These are phyloP conservation scores for Synanthedon vespiformis DNA, from an alignment of 2,888 invertebrate species.

Conservation along the genomic window DNA sequence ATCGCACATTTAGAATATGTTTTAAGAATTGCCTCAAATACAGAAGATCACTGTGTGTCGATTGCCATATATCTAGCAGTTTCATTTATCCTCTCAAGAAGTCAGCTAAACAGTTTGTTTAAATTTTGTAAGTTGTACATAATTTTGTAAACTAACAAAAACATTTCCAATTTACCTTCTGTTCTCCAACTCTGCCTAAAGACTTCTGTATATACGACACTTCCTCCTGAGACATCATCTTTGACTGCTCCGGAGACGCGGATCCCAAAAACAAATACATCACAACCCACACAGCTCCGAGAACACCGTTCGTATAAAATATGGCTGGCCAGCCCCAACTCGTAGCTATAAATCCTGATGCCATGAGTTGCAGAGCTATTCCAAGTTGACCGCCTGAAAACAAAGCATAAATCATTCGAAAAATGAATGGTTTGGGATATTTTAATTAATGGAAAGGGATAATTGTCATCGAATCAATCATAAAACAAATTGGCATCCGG, in stretches of 20 bases:
- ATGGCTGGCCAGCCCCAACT: constrained; percentile 81
- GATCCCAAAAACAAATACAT: constrained; percentile 74
- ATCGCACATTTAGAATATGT: too few species aligned
- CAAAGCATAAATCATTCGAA: too few species aligned
- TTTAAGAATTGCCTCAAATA: too few species aligned
- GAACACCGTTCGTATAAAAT: constrained; percentile 79
- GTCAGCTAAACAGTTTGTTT: not conserved
- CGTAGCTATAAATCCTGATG: constrained; percentile 78
- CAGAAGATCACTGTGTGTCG: too few species aligned
- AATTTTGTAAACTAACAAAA: not conserved
- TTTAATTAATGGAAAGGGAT: too few species aligned
- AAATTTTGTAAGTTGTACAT: too few species aligned
- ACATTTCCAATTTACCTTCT: constrained; percentile 28
- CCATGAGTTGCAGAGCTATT: constrained; percentile 78
- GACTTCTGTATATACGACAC: constrained; percentile 75
- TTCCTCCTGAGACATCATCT: constrained; percentile 74
- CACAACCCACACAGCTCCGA: constrained; percentile 73
- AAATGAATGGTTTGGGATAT: not conserved
- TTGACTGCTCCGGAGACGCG: constrained; percentile 73
- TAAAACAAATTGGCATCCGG: too few species aligned
- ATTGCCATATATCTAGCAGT: too few species aligned
- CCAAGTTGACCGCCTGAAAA: constrained; percentile 79
- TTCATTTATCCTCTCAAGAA: too few species aligned
- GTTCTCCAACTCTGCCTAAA: constrained; percentile 43
- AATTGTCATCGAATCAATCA: too few species aligned